Evolutionary conservation across 2,888 invertebrate genomes (phyloP), one percentile per base, ranked within the genome.

Genomic region (Yponomeuta plumbellus): DNA sequence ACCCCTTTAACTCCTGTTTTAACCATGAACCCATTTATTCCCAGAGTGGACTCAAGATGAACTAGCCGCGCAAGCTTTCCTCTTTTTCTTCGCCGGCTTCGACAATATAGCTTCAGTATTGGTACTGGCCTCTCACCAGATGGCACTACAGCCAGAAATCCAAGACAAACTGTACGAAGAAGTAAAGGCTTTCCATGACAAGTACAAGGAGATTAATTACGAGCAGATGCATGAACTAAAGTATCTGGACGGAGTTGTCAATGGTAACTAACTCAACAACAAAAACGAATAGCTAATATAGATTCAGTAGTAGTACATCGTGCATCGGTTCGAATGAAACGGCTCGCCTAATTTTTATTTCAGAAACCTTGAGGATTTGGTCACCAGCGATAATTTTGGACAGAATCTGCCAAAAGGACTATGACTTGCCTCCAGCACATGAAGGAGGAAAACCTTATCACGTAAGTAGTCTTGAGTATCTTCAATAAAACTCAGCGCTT

Each of bases 351-450:
- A 56, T 20, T 5, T 17, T 56, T 61, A 52, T 58, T 77, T 40
- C 65, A 84, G 93, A 93, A 77, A 84, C 89, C 0, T 72, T 92
- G 21, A 81, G 93, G 67, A 88, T 85, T 70, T 92, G 92, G 89
- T 82, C 92, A 0, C 83, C 89, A 0, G 88, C 85, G 0, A 69
- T 87, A 0, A 70, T 89, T 0, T 71, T 88, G 71, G 93, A 93
- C 72, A 80, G 93, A 66, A 70, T 81, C 2, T 93, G 92, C 69
- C 80, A 80, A 0, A 92, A 92, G 68, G 72, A 80, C 0, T 93
- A 88, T 68, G 83, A 85, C 20, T 72, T 93, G 70, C 69, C 83
- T 72, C 70, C 87, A 81, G 58, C 79, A 72, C 52, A 68, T 68
- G 58, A 66, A n/a, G 67, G 66, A 23, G 67, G 66, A 8, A 61